Evolutionary conservation across 2,113 vertebrate genomes (phyloP).

Genomic region (Myotis yumanensis): DNA sequence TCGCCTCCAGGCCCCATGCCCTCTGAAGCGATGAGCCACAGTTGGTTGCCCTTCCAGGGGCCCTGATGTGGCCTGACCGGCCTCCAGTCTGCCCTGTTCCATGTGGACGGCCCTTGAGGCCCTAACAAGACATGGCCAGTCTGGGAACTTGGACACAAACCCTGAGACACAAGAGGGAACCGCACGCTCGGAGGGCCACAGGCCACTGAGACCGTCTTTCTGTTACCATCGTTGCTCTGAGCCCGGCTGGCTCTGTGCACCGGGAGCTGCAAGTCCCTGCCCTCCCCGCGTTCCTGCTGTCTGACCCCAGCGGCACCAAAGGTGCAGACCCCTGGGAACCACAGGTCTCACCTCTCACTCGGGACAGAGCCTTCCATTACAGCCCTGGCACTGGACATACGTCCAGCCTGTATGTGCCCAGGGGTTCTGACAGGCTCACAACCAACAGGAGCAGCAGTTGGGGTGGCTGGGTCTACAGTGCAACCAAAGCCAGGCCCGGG

Average conservation of each 20-base stretch:
- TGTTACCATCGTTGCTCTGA: slow-evolving; percentile 72
- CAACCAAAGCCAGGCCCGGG: too few relatives aligned
- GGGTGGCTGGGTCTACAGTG: too few relatives aligned
- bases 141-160: slow-evolving; percentile 82
- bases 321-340: not conserved
- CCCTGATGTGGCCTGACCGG: slow-evolving; percentile 90
- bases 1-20: slow-evolving; percentile 87
- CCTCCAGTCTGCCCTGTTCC: slow-evolving; percentile 82
- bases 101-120: slow-evolving; percentile 81
- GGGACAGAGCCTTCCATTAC: not conserved
- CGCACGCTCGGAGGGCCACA: slow-evolving; percentile 84
- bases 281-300: not conserved
- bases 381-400: not conserved
- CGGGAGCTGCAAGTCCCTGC: fast-evolving
- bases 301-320: not conserved
- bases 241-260: not conserved
- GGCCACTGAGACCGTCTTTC: slow-evolving; percentile 87
- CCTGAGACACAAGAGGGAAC: slow-evolving; percentile 80
- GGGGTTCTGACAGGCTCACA: not conserved
- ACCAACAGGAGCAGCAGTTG: too few relatives aligned
- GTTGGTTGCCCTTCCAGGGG: slow-evolving; percentile 86
- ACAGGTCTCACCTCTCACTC: not conserved
- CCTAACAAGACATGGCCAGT: slow-evolving; percentile 84
- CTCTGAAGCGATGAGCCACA: slow-evolving; percentile 89
- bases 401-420: not conserved